Evolutionary conservation across 2,888 invertebrate species (phyloP).

Genomic region (Napeogenes sylphis): DNA sequence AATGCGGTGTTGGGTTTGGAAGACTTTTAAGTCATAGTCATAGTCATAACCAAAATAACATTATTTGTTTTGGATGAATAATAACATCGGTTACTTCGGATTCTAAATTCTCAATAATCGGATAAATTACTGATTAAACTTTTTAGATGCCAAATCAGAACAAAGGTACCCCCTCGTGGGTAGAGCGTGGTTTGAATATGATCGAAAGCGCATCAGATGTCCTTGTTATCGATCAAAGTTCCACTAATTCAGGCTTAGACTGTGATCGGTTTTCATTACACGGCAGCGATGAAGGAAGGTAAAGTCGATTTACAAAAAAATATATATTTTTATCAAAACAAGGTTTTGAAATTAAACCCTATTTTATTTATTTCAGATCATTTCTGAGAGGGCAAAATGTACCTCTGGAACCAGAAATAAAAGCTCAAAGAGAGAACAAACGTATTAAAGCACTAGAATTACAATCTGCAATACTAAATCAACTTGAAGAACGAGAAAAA

Average conservation of each 20-base stretch:
- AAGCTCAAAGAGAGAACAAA: constrained; percentile 88
- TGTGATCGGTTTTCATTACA: constrained; percentile 68
- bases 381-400: constrained; percentile 92
- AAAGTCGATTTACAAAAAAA: constrained; percentile 4
- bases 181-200: constrained; percentile 76
- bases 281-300: constrained; percentile 73
- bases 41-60: too few species aligned
- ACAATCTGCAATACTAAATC: constrained; percentile 90
- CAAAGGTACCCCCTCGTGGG: constrained; percentile 76
- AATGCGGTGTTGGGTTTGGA: too few species aligned
- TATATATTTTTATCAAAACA: too few species aligned
- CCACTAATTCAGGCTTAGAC: constrained; percentile 64
- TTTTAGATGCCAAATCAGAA: constrained; percentile 70
- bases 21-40: too few species aligned
- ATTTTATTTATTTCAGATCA: constrained; percentile 62
- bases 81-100: too few species aligned
- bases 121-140: not conserved
- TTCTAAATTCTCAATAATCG: too few species aligned
- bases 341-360: too few species aligned
- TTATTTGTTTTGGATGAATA: too few species aligned
- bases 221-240: constrained; percentile 77
- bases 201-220: constrained; percentile 74
- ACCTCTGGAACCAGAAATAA: constrained; percentile 86
- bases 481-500: constrained; percentile 89
- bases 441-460: constrained; percentile 90